Conservation (phyloP, 2,888 invertebrate genomes). For the Lasioglossum pauxillum region DNA sequence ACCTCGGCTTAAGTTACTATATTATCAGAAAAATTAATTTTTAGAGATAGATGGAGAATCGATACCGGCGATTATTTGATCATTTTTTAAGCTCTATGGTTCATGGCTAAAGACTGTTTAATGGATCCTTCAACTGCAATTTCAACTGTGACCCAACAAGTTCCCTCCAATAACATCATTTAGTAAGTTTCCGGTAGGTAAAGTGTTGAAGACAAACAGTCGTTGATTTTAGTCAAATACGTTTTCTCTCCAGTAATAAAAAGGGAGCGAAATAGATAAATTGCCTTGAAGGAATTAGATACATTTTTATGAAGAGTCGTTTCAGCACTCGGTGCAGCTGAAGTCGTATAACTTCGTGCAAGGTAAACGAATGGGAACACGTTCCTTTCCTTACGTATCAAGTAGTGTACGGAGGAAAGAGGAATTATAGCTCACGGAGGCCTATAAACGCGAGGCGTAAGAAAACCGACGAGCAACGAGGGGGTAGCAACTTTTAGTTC, state of each 20-base stretch:
- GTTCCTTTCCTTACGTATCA: constrained; percentile 28
- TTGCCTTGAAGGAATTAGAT: neutral
- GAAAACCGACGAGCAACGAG: constrained; percentile 66
- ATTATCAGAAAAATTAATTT: neutral
- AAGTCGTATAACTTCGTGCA: constrained; percentile 18
- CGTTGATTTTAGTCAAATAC: neutral
- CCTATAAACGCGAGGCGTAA: constrained; percentile 49
- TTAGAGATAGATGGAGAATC: no score
- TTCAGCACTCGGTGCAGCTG: neutral
- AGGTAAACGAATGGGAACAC: constrained; percentile 30
- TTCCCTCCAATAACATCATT: neutral
- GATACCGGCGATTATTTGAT: no score
- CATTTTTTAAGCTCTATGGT: no score
- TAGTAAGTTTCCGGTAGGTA: neutral
- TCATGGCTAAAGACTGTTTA: no score
- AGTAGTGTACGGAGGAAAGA: constrained; percentile 33
- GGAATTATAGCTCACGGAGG: constrained; percentile 59
- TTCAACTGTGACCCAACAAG: neutral
- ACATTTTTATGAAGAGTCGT: constrained; percentile 2
- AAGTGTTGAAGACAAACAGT: no score
- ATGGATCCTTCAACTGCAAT: neutral
- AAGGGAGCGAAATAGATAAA: neutral
- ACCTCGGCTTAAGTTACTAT: neutral
- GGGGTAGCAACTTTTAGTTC: constrained; percentile 62
- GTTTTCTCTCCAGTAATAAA: neutral